Evolutionary conservation across 2,797 vertebrate genomes (phyloP), one percentile per base, ranked within the genome.

Genomic region (Oophaga sylvatica): DNA sequence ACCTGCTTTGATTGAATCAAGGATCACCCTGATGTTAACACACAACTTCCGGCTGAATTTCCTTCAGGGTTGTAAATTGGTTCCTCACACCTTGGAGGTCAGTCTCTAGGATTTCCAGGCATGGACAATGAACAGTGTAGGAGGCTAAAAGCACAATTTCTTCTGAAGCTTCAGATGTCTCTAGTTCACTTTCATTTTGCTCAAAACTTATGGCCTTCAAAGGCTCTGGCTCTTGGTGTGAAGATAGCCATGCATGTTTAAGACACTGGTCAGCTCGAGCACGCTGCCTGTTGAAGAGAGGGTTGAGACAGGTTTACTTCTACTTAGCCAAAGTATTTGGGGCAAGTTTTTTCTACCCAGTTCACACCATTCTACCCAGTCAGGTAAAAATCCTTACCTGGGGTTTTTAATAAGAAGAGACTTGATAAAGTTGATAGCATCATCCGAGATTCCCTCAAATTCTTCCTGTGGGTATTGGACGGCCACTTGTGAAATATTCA

Each of bases 401-500:
- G 96, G 96, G 88, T 93, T 94, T 91, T 95, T 95, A 35, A 95
- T 85, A 53, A 97, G 91, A 90, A 97, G 87, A 16, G 94, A 93
- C 87, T 94, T 93, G 90, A 97, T 96, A 93, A 97, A 97, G 90
- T 96, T 94, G 0, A 96, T 89, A 0, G 96, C 96, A 81, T 91
- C 91, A 9, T 93, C 86, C 8, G 96, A 96, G 82, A 96, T 92
- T 16, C 94, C 96, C 56, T 96, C 93, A 53, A 97, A 96, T 0
- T 93, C 93, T 20, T 96, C 96, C 62, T 95, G 90, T 0, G 95
- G 94, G 90, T 96, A 97, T 90, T 96, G 94, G 0, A 96, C 90
- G 31, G 93, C 96, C 90, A 95, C 94, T 75, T 95, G 95, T 67
- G 96, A 96, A 91, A 97, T 94, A 93, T 97, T 97, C 53, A 97